These are phyloP conservation scores for Carabus problematicus DNA, from an alignment of 2,888 invertebrate genomes.

Conservation along the genomic window DNA sequence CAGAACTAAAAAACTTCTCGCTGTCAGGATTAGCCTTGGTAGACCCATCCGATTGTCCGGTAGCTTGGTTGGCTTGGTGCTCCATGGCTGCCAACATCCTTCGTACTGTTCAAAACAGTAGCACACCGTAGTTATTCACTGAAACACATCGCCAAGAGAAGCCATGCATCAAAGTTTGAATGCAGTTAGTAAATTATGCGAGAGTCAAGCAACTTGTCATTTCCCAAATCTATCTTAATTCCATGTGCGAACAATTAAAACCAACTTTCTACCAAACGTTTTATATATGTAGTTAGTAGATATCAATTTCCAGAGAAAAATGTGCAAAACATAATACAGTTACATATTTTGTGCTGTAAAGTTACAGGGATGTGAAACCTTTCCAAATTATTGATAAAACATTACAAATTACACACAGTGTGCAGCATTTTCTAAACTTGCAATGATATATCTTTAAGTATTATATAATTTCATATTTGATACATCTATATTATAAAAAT, in stretches of 20 bases:
- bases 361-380: too few relatives aligned
- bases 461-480: constrained; percentile 1
- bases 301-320: too few relatives aligned
- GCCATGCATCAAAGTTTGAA: constrained; percentile 39
- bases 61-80: constrained; percentile 56
- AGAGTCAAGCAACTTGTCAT: neutral
- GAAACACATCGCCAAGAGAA: constrained; percentile 38
- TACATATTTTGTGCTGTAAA: too few relatives aligned
- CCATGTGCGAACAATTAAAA: neutral
- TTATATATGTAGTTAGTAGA: too few relatives aligned
- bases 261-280: too few relatives aligned
- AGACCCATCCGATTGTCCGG: constrained; percentile 49
- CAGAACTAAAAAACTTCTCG: constrained; percentile 80
- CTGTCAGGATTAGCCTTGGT: constrained; percentile 53
- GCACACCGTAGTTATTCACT: constrained; percentile 38
- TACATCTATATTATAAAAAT: neutral
- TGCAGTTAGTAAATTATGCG: constrained; percentile 40
- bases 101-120: constrained; percentile 57
- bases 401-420: too few relatives aligned
- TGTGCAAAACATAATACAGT: too few relatives aligned
- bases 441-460: neutral
- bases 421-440: too few relatives aligned
- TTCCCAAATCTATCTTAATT: neutral
- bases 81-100: constrained; percentile 69
- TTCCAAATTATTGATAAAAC: too few relatives aligned